Conservation (phyloP, 2,113 vertebrate species). For the Halichoeres trimaculatus region DNA sequence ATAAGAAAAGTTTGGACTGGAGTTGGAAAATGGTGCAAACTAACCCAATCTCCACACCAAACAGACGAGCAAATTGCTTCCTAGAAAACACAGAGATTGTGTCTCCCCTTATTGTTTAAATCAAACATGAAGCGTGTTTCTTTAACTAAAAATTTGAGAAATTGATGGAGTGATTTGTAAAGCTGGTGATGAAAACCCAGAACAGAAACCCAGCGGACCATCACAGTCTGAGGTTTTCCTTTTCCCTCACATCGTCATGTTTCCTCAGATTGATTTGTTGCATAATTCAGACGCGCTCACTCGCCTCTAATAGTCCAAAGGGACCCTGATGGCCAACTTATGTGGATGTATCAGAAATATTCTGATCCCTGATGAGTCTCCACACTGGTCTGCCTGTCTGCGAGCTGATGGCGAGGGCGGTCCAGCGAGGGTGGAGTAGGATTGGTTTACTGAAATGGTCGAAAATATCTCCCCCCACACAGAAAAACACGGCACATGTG, state of each 20-base stretch:
- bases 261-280: slow-evolving; percentile 75
- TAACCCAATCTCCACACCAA: not conserved
- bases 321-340: slow-evolving; percentile 51
- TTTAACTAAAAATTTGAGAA: not conserved
- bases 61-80: not conserved
- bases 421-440: slow-evolving; percentile 21
- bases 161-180: not conserved
- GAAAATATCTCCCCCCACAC: slow-evolving; percentile 41
- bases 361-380: slow-evolving; percentile 35
- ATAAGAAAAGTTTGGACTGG: not conserved
- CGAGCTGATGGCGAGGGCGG: slow-evolving; percentile 51
- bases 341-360: slow-evolving; percentile 41
- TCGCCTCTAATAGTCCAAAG: slow-evolving; percentile 35
- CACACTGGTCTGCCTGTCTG: slow-evolving; percentile 17
- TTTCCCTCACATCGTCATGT: slow-evolving; percentile 55
- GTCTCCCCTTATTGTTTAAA: not conserved
- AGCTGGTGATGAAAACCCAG: not conserved
- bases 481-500: slow-evolving; percentile 58
- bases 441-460: slow-evolving; percentile 63
- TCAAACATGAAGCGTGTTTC: not conserved
- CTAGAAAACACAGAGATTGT: not conserved
- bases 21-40: too few species aligned
- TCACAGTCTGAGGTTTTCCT: slow-evolving; percentile 30
- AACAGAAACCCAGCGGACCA: slow-evolving; percentile 29
- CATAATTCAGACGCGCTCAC: slow-evolving; percentile 66